These are phyloP conservation scores for Carcinoscorpius rotundicauda DNA, from an alignment of 1,140 invertebrate species.

Conservation along the genomic window DNA sequence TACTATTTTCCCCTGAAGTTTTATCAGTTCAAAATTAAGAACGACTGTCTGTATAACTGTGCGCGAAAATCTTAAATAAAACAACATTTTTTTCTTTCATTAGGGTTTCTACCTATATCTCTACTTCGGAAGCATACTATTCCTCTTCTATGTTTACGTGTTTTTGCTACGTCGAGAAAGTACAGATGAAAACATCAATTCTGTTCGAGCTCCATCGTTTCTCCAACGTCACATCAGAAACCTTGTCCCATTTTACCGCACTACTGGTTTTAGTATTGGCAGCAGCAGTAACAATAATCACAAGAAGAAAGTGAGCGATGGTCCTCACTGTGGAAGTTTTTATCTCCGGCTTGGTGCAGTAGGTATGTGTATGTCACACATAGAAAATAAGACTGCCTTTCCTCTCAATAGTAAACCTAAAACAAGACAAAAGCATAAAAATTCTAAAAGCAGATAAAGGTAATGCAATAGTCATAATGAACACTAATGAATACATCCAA, in stretches of 20 bases:
- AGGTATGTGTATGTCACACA: constrained; percentile 5
- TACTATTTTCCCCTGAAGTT: no score
- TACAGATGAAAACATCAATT: neutral
- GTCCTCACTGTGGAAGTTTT: constrained; percentile 60
- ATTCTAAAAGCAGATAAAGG: no score
- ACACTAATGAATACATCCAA: no score
- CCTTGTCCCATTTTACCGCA: neutral
- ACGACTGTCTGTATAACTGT: no score
- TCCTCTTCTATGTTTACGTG: constrained; percentile 70
- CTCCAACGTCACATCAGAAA: neutral
- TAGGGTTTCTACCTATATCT: constrained; percentile 69
- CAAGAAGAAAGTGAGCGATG: constrained; percentile 7
- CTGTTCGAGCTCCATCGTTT: constrained; percentile 1
- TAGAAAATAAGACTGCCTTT: no score
- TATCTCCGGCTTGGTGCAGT: constrained; percentile 86
- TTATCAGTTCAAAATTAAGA: no score
- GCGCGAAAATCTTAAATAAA: no score
- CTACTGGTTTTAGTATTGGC: neutral
- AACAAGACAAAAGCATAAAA: no score
- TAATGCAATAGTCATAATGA: no score
- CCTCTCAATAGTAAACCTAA: no score
- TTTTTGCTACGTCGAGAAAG: constrained; percentile 39
- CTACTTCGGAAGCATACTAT: constrained; percentile 78
- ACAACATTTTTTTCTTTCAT: neutral
- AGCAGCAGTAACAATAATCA: neutral